Evolutionary conservation across 2,888 invertebrate genomes (phyloP).

Genomic region (Drosophila kuntzei): DNA sequence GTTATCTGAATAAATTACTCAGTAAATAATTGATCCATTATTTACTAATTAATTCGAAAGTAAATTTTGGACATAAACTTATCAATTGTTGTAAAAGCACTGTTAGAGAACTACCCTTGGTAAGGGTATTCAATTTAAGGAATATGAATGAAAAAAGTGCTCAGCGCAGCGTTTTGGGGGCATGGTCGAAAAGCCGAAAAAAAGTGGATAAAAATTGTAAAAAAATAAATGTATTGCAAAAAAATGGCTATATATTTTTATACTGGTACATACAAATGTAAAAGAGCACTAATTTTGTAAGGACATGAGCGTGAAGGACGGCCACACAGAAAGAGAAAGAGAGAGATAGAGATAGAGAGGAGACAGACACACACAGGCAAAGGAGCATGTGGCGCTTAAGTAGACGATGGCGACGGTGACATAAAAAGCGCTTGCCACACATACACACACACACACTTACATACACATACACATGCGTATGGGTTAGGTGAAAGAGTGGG

Average conservation of each 20-base stretch:
- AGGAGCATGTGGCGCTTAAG: constrained; percentile 71
- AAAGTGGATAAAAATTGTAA: constrained; percentile 17
- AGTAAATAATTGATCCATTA: too few species aligned
- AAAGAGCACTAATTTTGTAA: constrained; percentile 77
- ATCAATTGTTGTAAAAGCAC: not conserved
- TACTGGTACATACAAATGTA: constrained; percentile 67
- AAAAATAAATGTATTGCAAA: constrained; percentile 63
- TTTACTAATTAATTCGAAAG: too few species aligned
- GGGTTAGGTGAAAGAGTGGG: not conserved
- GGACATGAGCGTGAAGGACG: constrained; percentile 65
- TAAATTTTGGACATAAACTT: not conserved
- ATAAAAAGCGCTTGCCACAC: constrained; percentile 47
- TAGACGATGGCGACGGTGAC: constrained; percentile 64
- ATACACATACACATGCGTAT: constrained; percentile 26
- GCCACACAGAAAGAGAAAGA: constrained; percentile 23
- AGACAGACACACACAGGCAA: not conserved
- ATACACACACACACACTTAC: constrained; percentile 30
- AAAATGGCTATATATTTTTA: constrained; percentile 60
- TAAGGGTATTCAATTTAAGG: constrained; percentile 19
- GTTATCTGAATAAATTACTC: too few species aligned
- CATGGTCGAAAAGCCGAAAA: constrained; percentile 10
- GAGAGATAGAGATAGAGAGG: constrained; percentile 15
- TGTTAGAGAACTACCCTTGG: not conserved
- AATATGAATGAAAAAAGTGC: constrained; percentile 26
- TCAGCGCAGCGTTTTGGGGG: constrained; percentile 36